Evolutionary conservation across 2,888 invertebrate species (phyloP).

Genomic region (Selenia dentaria): DNA sequence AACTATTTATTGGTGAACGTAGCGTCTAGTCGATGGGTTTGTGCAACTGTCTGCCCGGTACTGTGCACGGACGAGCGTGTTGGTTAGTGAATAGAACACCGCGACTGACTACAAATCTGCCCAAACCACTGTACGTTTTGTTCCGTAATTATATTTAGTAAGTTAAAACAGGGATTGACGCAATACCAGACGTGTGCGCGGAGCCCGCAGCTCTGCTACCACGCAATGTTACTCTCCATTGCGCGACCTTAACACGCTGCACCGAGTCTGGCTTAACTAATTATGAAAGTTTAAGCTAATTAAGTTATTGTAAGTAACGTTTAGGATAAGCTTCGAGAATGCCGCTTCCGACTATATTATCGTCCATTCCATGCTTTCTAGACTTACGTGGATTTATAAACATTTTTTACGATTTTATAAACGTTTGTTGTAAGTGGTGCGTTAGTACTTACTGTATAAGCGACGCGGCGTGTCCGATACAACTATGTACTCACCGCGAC

Average conservation of each 20-base stretch:
- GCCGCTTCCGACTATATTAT: constrained; percentile 57
- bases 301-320: constrained; percentile 69
- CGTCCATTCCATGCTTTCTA: constrained; percentile 67
- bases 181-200: constrained; percentile 61
- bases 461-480: constrained; percentile 45
- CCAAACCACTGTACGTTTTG: constrained; percentile 40
- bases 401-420: constrained; percentile 39
- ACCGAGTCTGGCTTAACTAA: constrained; percentile 60
- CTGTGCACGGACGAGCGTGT: constrained; percentile 37
- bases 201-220: background rate
- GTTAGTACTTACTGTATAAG: constrained; percentile 64
- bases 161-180: constrained; percentile 62
- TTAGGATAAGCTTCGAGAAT: constrained; percentile 52
- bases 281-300: constrained; percentile 55
- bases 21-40: constrained; percentile 73
- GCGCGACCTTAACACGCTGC: constrained; percentile 21
- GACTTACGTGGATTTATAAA: constrained; percentile 39
- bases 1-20: constrained; percentile 71
- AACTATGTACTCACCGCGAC: constrained; percentile 47
- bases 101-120: constrained; percentile 56
- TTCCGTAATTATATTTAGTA: constrained; percentile 60
- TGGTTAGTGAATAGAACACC: constrained; percentile 51
- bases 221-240: background rate
- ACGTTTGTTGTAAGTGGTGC: constrained; percentile 55
- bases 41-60: constrained; percentile 35